Percentiles rank a stretch among this genome's conserved stretches.
phyloP scores from a whole-genome alignment of 2,888 invertebrate species.

The Apotomis betuletana region DNA sequence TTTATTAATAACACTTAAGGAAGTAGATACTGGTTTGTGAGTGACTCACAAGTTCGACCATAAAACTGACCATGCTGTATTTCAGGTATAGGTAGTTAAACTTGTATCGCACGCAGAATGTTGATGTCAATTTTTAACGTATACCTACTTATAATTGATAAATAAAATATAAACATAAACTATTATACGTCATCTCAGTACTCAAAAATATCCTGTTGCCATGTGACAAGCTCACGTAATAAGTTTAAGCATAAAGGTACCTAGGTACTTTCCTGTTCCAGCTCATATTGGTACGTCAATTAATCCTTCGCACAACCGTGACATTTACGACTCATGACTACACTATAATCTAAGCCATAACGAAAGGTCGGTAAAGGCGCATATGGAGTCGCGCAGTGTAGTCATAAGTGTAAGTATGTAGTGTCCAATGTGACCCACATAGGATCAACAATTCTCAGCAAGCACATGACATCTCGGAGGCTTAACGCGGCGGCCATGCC shows the following conservation, averaged over 20 bases:
- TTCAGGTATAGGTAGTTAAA: background rate
- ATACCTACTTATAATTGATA: background rate
- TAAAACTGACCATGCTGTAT: background rate
- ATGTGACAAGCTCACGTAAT: background rate
- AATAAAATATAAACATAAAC: conserved; percentile 19
- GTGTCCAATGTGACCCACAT: conserved; percentile 48
- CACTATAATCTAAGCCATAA: conserved; percentile 35
- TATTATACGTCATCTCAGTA: conserved; percentile 16
- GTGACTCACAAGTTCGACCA: background rate
- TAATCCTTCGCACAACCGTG: conserved; percentile 42
- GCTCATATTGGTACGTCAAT: conserved; percentile 13
- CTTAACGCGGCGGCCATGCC: conserved; percentile 17
- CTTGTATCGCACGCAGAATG: background rate
- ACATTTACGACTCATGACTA: conserved; percentile 43
- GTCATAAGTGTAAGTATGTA: conserved; percentile 19
- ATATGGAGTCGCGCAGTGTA: conserved; percentile 16
- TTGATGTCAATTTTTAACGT: background rate
- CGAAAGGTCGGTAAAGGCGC: conserved; percentile 22
- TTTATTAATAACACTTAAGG: background rate
- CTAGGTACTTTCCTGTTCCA: conserved; percentile 19
- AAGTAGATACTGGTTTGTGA: background rate
- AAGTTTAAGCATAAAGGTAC: conserved; percentile 8
- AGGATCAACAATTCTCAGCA: conserved; percentile 45
- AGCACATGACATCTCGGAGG: conserved; percentile 43
- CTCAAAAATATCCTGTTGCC: conserved; percentile 17